Percentiles rank a stretch among this genome's conserved stretches.
Conservation (phyloP, 2,797 vertebrate species). For the Alosa sapidissima region DNA sequence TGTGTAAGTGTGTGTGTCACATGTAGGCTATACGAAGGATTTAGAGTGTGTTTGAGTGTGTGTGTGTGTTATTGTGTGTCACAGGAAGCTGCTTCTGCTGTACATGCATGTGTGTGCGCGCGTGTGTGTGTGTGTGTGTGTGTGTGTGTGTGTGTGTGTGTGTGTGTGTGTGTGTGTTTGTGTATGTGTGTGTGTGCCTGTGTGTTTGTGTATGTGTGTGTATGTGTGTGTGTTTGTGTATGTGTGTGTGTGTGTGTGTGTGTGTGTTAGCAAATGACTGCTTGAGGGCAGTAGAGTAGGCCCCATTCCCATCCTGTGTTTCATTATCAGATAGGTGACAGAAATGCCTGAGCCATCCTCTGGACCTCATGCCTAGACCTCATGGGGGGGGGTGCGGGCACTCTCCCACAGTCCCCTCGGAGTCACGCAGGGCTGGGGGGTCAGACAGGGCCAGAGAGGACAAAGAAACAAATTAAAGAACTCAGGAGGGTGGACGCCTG, state of each 20-base stretch:
- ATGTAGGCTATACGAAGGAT: background rate
- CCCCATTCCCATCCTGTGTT: background rate
- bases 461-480: background rate
- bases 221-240: background rate
- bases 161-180: background rate
- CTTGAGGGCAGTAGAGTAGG: background rate
- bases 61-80: background rate
- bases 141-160: slow-evolving; percentile 9
- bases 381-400: no score
- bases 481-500: background rate
- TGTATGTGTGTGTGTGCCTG: background rate
- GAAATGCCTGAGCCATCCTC: background rate
- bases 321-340: slow-evolving; percentile 19
- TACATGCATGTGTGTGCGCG: background rate
- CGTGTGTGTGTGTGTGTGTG: background rate
- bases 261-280: background rate
- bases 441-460: background rate
- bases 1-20: background rate
- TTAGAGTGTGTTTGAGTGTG: background rate
- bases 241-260: background rate
- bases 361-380: background rate
- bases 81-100: background rate
- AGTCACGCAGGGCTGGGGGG: background rate
- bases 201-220: background rate
- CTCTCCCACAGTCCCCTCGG: background rate